Evolutionary conservation across 2,888 invertebrate species (phyloP), one percentile per base, ranked within the genome.

Genomic region (Syrphus vitripennis): DNA sequence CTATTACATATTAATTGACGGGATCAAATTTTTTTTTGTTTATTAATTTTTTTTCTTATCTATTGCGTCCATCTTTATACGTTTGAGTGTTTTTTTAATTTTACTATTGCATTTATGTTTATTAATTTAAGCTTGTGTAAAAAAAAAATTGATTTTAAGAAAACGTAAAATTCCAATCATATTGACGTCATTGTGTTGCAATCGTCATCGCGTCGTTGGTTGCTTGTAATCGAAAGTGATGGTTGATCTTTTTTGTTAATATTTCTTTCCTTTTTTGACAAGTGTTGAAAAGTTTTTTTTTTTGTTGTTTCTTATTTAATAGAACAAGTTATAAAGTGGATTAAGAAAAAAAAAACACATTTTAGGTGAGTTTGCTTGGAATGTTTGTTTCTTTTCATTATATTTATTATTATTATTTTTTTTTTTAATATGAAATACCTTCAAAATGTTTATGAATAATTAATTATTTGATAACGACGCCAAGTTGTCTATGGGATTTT

Each of bases 101-200:
- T 55, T 69, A 4, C 48, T 29, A 63, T 75, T 79, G 79, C 74
- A 79, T 59, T 65, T 48, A 26, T 70, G 61, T 61, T 61, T 76
- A 65, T 29, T 57, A 67, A 59, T 59, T 77, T 50, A 59, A 72
- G 45, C 50, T 50, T 42, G 53, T 24, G 53, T 45, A 29, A 57
- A 14, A 50, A n/a, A 26, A 14, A 57, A 55, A 26, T 24, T 24
- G 3, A 21, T 14, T n/a, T n/a, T n/a, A n/a, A n/a, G 9, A 55
- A 72, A 72, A 79, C 75, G 79, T 79, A 79, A 34, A 70, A 83
- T 83, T 83, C 75, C 74, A 59, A 83, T 16, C 9, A 53, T 55
- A 72, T 75, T 83, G 63, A 83, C 80, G 80, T 83, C 83, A 80
- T 70, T 48, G 55, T 70, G 34, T 75, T 75, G 63, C 63, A 75